phyloP scores from a whole-genome alignment of 2,113 vertebrate species.

The Ictidomys tridecemlineatus region DNA sequence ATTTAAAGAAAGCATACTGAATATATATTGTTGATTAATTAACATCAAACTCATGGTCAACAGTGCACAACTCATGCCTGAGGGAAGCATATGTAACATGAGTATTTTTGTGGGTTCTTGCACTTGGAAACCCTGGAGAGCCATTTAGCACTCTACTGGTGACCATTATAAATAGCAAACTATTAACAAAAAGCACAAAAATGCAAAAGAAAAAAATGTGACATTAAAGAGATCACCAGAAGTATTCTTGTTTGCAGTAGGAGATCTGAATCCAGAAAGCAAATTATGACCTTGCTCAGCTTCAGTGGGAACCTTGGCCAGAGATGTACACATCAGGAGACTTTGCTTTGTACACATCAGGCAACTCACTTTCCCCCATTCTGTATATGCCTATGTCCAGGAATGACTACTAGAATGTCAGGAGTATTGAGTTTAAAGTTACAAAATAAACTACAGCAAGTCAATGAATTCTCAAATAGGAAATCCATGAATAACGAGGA shows the following conservation, averaged over 20 bases:
- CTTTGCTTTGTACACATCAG: too few relatives aligned
- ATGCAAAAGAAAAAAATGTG: neutral
- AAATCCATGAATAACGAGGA: neutral
- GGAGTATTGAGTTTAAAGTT: neutral
- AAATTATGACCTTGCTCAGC: neutral
- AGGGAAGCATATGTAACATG: neutral
- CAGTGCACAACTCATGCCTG: neutral
- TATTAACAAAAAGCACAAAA: neutral
- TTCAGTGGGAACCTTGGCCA: neutral
- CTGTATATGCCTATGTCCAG: neutral
- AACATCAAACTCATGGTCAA: neutral
- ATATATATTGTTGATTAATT: neutral
- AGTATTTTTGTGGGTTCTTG: neutral
- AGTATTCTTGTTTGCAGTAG: neutral
- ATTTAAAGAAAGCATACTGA: neutral
- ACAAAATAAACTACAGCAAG: neutral
- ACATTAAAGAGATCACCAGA: neutral
- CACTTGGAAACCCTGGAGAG: neutral
- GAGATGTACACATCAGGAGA: accelerated
- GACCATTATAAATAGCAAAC: neutral
- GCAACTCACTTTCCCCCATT: neutral
- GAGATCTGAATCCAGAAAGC: neutral
- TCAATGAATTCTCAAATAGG: neutral
- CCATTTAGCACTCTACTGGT: neutral
- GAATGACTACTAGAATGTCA: neutral